Base-by-base conservation (phyloP, 2,797 vertebrate species). In the Momotus momota region DNA sequence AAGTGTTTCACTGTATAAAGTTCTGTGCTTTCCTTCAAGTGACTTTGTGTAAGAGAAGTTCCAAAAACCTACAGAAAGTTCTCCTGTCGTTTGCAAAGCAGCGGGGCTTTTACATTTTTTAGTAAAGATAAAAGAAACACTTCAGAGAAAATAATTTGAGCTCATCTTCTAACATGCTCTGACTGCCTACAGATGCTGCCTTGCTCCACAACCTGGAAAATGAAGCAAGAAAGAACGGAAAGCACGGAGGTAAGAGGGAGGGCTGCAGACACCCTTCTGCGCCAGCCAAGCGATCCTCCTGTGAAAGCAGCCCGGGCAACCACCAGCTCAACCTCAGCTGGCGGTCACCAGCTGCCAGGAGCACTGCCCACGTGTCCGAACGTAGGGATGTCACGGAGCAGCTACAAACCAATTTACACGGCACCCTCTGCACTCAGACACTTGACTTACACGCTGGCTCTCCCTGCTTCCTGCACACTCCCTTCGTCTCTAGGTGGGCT, bases 391-490 rank as follows among this genome's bases (percentile, higher is more conserved):
- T 48, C 55, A 52, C 33, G 58, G 55, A 54, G 1, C 38, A 52
- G 4, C 64, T 43, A 43, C 46, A 69, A 27, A 14, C 9, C 22
- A 41, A 20, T 7, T 51, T 2, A 23, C 69, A 29, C 0, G 0
- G 64, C 14, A 48, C 15, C 23, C 33, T 51, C 29, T 7, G 10
- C 41, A 25, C 54, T 45, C 72, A 60, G 61, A 16, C 14, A 23
- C 27, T 11, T 12, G 12, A 54, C 49, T 27, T 35, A 33, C 54
- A n/a, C 6, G 9, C n/a, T 15, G 7, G 20, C 22, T 41, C 43
- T 19, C 46, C 27, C 40, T 40, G 43, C 25, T 74, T 7, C 6
- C 29, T 52, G 62, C 70, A 29, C 1, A 3, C 15, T 62, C 9
- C 29, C 41, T 55, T 25, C 40, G 6, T 10, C 52, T 70, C 54